A percentile compares a stretch with the other conserved stretches of the same genome.
Conservation (phyloP, 2,113 vertebrate species). For the Sceloporus undulatus region DNA sequence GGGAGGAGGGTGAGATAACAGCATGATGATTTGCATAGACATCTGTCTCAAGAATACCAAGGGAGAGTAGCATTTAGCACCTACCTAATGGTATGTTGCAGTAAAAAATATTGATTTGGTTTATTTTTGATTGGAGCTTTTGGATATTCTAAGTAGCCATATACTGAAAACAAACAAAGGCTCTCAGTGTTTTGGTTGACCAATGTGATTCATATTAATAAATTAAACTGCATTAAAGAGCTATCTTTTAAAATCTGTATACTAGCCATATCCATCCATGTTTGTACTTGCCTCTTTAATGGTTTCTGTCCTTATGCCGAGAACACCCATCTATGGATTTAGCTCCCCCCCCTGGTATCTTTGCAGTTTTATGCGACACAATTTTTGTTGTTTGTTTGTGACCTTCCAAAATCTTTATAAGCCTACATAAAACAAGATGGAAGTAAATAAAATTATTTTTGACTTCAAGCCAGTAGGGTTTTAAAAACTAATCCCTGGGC, state of each 20-base stretch:
- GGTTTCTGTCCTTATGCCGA: not conserved
- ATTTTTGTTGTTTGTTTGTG: not conserved
- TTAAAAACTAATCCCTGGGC: slow-evolving; percentile 59
- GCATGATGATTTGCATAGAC: not conserved
- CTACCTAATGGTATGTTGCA: too few species aligned
- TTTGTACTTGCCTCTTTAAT: not conserved
- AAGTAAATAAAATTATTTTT: slow-evolving; percentile 55
- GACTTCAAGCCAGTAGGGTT: slow-evolving; percentile 47
- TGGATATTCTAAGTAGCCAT: not conserved
- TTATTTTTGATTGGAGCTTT: not conserved
- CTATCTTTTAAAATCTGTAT: not conserved
- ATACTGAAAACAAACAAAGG: not conserved
- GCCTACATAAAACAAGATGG: slow-evolving; percentile 10
- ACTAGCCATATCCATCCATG: not conserved
- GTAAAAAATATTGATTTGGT: not conserved
- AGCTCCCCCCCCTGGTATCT: not conserved
- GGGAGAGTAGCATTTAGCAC: too few species aligned
- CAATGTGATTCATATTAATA: not conserved
- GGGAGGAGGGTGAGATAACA: too few species aligned
- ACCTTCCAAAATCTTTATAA: not conserved
- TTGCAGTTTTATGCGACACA: not conserved
- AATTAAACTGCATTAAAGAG: not conserved
- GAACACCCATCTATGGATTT: not conserved
- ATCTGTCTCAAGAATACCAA: not conserved
- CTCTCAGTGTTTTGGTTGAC: not conserved